These are phyloP conservation scores for Doryteuthis pealeii DNA, from an alignment of 1,140 invertebrate genomes.

Conservation along the genomic window DNA sequence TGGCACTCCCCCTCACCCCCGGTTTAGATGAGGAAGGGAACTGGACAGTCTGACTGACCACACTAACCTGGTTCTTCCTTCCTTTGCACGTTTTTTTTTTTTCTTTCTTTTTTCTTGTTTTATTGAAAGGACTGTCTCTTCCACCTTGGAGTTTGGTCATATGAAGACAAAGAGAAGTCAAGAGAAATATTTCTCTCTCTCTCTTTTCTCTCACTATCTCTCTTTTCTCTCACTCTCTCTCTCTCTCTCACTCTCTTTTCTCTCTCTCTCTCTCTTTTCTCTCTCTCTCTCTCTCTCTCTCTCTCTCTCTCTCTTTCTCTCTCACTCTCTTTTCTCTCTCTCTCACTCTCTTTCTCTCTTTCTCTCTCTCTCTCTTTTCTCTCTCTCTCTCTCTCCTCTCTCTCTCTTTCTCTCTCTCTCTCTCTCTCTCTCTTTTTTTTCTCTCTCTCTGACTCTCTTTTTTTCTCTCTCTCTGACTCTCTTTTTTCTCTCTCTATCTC, in stretches of 20 bases:
- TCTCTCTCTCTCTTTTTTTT: too few relatives aligned
- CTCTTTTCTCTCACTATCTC: too few relatives aligned
- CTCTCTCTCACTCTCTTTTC: not conserved
- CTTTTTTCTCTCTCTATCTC: too few relatives aligned
- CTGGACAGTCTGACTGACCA: too few relatives aligned
- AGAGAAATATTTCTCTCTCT: too few relatives aligned
- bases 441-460: too few relatives aligned
- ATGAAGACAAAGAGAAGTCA: too few relatives aligned
- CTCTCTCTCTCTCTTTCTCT: not conserved
- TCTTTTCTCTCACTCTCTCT: too few relatives aligned
- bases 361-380: not conserved
- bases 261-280: not conserved
- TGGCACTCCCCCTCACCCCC: too few relatives aligned
- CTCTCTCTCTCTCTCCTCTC: not conserved
- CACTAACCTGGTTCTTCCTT: too few relatives aligned
- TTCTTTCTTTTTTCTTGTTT: not conserved
- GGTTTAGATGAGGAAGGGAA: too few relatives aligned
- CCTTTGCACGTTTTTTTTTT: not conserved
- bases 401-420: not conserved
- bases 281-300: not conserved
- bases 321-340: not conserved
- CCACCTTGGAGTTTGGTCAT: not conserved
- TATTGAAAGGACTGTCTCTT: not conserved
- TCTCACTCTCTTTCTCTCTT: not conserved
- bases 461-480: too few relatives aligned